Percentiles rank a stretch among this genome's conserved stretches.
phyloP scores from a whole-genome alignment of 2,888 invertebrate species.

The Sinodicranocentrus sp. region DNA sequence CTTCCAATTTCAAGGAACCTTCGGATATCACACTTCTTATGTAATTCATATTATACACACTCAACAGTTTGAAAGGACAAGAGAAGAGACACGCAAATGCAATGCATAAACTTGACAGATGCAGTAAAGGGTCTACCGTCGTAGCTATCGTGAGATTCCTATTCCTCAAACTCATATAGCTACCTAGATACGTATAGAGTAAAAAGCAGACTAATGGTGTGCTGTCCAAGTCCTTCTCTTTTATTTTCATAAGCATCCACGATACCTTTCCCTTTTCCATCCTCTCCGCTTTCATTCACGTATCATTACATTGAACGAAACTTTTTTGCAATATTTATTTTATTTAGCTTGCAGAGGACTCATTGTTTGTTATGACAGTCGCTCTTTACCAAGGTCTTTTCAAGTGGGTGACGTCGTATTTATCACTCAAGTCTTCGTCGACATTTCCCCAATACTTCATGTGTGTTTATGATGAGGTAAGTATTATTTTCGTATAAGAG shows the following conservation, averaged over 20 bases:
- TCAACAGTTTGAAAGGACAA: conserved; percentile 50
- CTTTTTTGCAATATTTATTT: conserved; percentile 77
- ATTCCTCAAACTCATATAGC: conserved; percentile 35
- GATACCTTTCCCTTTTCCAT: conserved; percentile 21
- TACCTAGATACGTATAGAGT: neutral
- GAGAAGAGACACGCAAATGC: conserved; percentile 35
- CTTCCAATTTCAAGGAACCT: conserved; percentile 49
- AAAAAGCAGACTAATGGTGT: neutral
- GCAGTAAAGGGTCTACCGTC: conserved; percentile 25
- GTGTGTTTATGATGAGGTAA: neutral
- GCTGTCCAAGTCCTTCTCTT: conserved; percentile 26
- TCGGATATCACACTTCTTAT: conserved; percentile 7
- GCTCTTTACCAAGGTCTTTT: conserved; percentile 70
- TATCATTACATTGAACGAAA: conserved; percentile 23
- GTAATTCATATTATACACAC: neutral
- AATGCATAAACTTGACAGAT: conserved; percentile 46
- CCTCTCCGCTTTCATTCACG: conserved; percentile 38
- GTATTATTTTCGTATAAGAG: neutral
- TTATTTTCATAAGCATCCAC: conserved; percentile 22
- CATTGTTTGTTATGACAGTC: conserved; percentile 76
- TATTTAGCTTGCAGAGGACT: conserved; percentile 49
- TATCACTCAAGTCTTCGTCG: conserved; percentile 71
- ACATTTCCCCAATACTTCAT: conserved; percentile 6
- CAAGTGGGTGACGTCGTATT: conserved; percentile 77
- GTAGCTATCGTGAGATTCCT: conserved; percentile 52